phyloP scores from a whole-genome alignment of 2,113 vertebrate species.

The Electrona antarctica region DNA sequence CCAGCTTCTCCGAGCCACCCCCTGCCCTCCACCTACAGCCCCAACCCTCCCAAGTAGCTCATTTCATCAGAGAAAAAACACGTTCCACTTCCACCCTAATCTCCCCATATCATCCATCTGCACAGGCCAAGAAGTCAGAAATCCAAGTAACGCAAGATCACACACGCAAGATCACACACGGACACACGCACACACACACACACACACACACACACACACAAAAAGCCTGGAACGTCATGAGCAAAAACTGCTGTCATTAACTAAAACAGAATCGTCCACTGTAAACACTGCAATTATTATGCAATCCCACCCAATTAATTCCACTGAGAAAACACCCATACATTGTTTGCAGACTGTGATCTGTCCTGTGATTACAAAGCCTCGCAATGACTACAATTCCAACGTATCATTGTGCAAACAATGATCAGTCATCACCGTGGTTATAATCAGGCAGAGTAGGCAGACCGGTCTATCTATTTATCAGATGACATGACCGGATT shows the following conservation, averaged over 20 bases:
- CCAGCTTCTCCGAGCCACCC: background rate
- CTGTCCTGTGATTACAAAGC: background rate
- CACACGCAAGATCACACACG: constrained; percentile 25
- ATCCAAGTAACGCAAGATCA: constrained; percentile 22
- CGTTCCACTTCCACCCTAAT: constrained; percentile 67
- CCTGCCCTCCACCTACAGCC: constrained; percentile 15
- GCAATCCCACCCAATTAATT: background rate
- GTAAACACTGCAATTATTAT: background rate
- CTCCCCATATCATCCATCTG: constrained; percentile 64
- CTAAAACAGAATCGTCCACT: constrained; percentile 5
- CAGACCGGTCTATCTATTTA: constrained; percentile 18
- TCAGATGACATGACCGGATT: constrained; percentile 44
- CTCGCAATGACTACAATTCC: background rate
- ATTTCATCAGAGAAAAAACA: constrained; percentile 71
- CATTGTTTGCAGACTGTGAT: background rate
- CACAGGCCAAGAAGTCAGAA: constrained; percentile 66
- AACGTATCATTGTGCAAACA: background rate
- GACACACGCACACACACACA: constrained; percentile 4
- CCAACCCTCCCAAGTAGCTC: constrained; percentile 63
- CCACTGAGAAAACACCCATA: background rate
- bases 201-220: constrained; percentile 19
- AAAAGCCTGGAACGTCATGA: constrained; percentile 31
- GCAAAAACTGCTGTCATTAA: background rate
- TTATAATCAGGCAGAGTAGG: constrained; percentile 38
- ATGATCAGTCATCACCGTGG: background rate